Evolutionary conservation across 2,113 vertebrate species (phyloP).

Genomic region (Zosterops pallidus): DNA sequence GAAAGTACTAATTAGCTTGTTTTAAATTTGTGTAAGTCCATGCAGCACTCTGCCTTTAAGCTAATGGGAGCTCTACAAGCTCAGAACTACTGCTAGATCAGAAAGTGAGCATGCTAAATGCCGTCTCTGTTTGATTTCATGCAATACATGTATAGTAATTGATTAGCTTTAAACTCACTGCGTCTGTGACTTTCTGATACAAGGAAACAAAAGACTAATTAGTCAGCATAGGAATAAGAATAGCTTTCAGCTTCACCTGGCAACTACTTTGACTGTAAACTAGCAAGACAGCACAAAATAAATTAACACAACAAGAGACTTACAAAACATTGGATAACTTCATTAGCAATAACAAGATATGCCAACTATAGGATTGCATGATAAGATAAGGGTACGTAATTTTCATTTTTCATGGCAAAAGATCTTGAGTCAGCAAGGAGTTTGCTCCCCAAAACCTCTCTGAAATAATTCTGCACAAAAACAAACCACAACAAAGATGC

Average conservation of each 20-base stretch:
- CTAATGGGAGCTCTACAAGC: slow-evolving; percentile 52
- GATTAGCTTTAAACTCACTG: slow-evolving; percentile 63
- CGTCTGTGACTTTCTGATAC: slow-evolving; percentile 61
- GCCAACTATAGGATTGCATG: background rate
- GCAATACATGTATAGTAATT: slow-evolving; percentile 42
- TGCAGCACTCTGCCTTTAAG: slow-evolving; percentile 37
- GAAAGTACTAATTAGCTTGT: background rate
- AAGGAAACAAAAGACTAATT: slow-evolving; percentile 63
- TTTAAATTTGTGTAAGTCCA: background rate
- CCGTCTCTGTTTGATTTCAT: slow-evolving; percentile 19
- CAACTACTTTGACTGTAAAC: background rate
- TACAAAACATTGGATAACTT: slow-evolving; percentile 16
- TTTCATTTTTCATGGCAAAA: slow-evolving; percentile 24
- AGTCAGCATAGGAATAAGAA: slow-evolving; percentile 46
- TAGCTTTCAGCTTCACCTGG: slow-evolving; percentile 34
- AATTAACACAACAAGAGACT: slow-evolving; percentile 27
- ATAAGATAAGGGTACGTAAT: slow-evolving; percentile 4
- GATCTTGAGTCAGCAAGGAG: background rate
- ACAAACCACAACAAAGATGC: background rate
- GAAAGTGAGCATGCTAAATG: slow-evolving; percentile 55
- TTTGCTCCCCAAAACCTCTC: background rate
- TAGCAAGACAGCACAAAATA: background rate
- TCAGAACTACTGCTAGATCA: slow-evolving; percentile 5
- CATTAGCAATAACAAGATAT: slow-evolving; percentile 3
- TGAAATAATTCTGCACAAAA: slow-evolving; percentile 13